Conservation (phyloP, 1,140 invertebrate genomes). For the Drosophila oshimai region DNA sequence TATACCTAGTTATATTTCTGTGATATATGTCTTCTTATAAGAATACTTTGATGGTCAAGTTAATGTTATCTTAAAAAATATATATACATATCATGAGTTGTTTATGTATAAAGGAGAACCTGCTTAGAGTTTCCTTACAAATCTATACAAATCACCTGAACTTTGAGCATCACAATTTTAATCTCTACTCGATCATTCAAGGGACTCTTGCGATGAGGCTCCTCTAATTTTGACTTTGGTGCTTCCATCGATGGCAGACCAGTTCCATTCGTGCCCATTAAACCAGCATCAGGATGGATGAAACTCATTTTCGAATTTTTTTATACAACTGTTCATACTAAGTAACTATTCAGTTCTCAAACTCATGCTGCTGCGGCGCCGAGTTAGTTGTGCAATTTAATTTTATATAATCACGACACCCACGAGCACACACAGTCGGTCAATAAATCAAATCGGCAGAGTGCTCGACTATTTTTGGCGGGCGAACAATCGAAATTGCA, state of each 20-base stretch:
- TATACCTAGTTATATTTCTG: too few species aligned
- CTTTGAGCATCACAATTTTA: conserved; percentile 68
- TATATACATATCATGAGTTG: too few species aligned
- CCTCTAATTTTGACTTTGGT: background rate
- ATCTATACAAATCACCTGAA: conserved; percentile 53
- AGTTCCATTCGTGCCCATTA: conserved; percentile 32
- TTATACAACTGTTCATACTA: background rate
- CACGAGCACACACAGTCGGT: conserved; percentile 3
- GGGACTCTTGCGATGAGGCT: background rate
- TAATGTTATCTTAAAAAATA: too few species aligned
- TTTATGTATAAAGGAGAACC: too few species aligned
- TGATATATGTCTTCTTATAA: too few species aligned
- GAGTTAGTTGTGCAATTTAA: conserved; percentile 32
- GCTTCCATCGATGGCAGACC: background rate
- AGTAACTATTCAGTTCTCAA: background rate
- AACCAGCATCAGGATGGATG: conserved; percentile 59
- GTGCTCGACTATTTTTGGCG: background rate
- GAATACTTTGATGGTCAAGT: too few species aligned
- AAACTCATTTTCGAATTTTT: conserved; percentile 55
- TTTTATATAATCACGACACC: conserved; percentile 63
- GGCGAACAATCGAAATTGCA: conserved; percentile 6
- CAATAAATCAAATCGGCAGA: conserved; percentile 22
- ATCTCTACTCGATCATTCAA: conserved; percentile 47
- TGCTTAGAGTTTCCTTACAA: too few species aligned
- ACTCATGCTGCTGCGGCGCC: conserved; percentile 26